Evolutionary conservation across 2,797 vertebrate species (phyloP).

Genomic region (Aplochiton taeniatus): DNA sequence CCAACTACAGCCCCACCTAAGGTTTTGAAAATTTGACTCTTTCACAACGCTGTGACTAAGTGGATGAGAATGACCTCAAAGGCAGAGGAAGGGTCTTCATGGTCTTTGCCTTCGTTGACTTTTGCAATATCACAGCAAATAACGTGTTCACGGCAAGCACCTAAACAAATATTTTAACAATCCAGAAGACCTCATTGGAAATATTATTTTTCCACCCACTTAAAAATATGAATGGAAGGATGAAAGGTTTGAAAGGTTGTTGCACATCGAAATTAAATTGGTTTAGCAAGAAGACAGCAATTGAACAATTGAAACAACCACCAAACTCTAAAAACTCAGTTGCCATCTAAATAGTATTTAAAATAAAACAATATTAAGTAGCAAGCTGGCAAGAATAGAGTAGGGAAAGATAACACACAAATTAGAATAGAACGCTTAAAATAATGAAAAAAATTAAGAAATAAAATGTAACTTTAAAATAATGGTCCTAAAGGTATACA

Average conservation of each 20-base stretch:
- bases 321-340: no score
- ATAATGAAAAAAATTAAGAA: no score
- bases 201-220: constrained; percentile 49
- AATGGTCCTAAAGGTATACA: no score
- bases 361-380: no score
- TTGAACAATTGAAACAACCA: no score
- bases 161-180: constrained; percentile 39
- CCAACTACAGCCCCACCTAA: constrained; percentile 15
- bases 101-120: constrained; percentile 29
- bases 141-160: constrained; percentile 34
- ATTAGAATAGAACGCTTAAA: no score
- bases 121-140: constrained; percentile 36
- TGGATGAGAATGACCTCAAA: constrained; percentile 34
- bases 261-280: no score
- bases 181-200: constrained; percentile 41
- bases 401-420: no score
- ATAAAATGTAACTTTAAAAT: no score
- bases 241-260: constrained; percentile 32
- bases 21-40: constrained; percentile 33
- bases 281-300: no score
- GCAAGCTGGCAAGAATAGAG: no score
- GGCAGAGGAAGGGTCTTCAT: constrained; percentile 33
- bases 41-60: constrained; percentile 51
- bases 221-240: constrained; percentile 45
- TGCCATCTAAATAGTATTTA: no score